Evolutionary conservation across 1,140 invertebrate genomes (phyloP).

Genomic region (Polyergus mexicanus): DNA sequence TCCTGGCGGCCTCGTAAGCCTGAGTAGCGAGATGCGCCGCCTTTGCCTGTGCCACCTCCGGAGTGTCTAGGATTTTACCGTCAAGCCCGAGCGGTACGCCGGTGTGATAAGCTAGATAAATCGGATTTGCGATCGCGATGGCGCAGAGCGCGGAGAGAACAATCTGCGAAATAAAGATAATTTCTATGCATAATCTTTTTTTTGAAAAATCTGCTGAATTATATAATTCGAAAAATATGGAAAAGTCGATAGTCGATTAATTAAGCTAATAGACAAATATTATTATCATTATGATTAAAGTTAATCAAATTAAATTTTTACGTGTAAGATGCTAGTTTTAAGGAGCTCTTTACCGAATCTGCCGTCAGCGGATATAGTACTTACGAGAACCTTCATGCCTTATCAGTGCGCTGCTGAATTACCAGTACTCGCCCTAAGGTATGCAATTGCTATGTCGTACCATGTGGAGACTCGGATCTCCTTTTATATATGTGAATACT

Average conservation of each 20-base stretch:
- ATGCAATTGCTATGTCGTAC: conserved; percentile 78
- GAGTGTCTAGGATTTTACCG: conserved; percentile 86
- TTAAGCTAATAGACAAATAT: not conserved
- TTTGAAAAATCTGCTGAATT: not conserved
- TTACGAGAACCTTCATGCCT: conserved; percentile 81
- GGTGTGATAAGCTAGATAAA: conserved; percentile 51
- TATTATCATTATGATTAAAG: not conserved
- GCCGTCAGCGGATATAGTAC: conserved; percentile 58
- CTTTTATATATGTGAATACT: conserved; percentile 82
- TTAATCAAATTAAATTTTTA: not conserved
- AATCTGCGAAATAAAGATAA: conserved; percentile 66
- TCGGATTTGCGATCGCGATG: conserved; percentile 62
- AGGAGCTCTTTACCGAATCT: too few relatives aligned
- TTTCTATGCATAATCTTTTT: not conserved
- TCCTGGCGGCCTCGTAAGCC: conserved; percentile 80
- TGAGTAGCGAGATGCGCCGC: conserved; percentile 85
- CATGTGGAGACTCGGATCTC: conserved; percentile 74
- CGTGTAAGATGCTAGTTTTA: not conserved
- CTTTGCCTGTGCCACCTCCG: conserved; percentile 88
- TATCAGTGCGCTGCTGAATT: conserved; percentile 77
- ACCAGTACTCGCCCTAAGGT: conserved; percentile 81
- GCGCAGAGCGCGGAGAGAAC: conserved; percentile 71
- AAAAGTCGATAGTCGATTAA: not conserved
- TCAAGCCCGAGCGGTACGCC: conserved; percentile 74
- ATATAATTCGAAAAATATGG: not conserved